These are phyloP conservation scores for Ammodytes dubius DNA, from an alignment of 2,113 vertebrate genomes.

Conservation along the genomic window DNA sequence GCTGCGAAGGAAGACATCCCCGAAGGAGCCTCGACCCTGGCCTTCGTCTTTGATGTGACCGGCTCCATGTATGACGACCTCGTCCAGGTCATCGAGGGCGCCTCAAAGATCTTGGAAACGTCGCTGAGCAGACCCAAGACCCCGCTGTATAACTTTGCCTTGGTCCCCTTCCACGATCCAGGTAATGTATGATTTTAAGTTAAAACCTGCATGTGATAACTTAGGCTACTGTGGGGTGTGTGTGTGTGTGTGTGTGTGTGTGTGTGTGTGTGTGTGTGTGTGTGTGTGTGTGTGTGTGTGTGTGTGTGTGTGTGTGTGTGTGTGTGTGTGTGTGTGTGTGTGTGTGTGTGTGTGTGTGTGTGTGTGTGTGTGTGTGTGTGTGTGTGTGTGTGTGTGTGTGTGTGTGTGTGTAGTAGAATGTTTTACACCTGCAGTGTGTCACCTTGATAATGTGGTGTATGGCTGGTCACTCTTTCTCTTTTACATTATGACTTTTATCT, in stretches of 20 bases:
- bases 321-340: no score
- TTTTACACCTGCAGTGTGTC: background rate
- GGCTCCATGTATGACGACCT: slow-evolving; percentile 99
- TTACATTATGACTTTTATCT: no score
- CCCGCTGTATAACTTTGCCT: slow-evolving; percentile 94
- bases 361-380: no score
- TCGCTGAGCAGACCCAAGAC: slow-evolving; percentile 94
- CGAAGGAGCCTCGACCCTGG: slow-evolving; percentile 95
- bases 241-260: no score
- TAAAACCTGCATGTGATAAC: no score
- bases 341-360: no score
- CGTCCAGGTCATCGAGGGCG: slow-evolving; percentile 97
- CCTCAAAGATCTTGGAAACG: slow-evolving; percentile 97
- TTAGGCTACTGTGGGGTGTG: no score
- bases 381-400: no score
- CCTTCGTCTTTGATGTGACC: slow-evolving; percentile 99
- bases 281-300: no score
- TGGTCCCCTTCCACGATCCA: slow-evolving; percentile 98
- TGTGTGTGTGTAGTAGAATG: no score
- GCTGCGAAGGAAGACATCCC: slow-evolving; percentile 84
- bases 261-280: no score
- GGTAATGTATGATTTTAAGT: slow-evolving; percentile 81
- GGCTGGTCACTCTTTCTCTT: background rate
- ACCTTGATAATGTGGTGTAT: background rate
- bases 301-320: no score